phyloP scores from a whole-genome alignment of 1,140 invertebrate genomes.

The Phthorimaea operculella region DNA sequence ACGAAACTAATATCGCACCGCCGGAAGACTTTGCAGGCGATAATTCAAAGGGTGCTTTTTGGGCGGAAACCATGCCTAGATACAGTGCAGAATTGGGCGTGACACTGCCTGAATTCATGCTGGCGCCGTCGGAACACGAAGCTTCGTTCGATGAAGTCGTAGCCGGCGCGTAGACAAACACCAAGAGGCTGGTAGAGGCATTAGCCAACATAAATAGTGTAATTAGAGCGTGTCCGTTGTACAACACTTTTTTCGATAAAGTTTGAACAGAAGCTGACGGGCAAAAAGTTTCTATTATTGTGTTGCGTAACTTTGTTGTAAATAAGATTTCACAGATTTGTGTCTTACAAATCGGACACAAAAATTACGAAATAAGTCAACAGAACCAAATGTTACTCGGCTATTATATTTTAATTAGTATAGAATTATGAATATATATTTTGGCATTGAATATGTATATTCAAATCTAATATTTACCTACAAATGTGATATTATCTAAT shows the following conservation, averaged over 20 bases:
- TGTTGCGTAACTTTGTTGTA: conserved; percentile 36
- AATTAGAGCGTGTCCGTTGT: conserved; percentile 58
- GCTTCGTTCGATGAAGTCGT: conserved; percentile 72
- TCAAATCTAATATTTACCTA: too few relatives aligned
- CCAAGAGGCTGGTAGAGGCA: conserved; percentile 19
- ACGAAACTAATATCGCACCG: conserved; percentile 56
- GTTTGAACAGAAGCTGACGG: conserved; percentile 36
- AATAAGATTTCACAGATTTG: conserved; percentile 48
- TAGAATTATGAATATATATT: too few relatives aligned
- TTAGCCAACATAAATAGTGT: conserved; percentile 40
- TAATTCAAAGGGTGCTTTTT: conserved; percentile 67
- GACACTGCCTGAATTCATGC: conserved; percentile 75
- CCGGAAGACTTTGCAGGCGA: conserved; percentile 64
- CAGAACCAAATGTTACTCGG: conserved; percentile 19
- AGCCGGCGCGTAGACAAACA: conserved; percentile 43
- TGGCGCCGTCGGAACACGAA: conserved; percentile 74
- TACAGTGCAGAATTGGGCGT: conserved; percentile 73
- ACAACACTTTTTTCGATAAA: conserved; percentile 38
- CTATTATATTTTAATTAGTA: too few relatives aligned
- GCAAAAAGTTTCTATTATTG: conserved; percentile 27
- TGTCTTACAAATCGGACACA: conserved; percentile 22
- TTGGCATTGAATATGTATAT: too few relatives aligned
- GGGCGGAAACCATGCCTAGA: conserved; percentile 72
- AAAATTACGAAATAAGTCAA: conserved; percentile 21
- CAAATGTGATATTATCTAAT: too few relatives aligned